Base-by-base conservation (phyloP, 2,888 invertebrate genomes). In the Scaptodrosophila latifasciaeformis region DNA sequence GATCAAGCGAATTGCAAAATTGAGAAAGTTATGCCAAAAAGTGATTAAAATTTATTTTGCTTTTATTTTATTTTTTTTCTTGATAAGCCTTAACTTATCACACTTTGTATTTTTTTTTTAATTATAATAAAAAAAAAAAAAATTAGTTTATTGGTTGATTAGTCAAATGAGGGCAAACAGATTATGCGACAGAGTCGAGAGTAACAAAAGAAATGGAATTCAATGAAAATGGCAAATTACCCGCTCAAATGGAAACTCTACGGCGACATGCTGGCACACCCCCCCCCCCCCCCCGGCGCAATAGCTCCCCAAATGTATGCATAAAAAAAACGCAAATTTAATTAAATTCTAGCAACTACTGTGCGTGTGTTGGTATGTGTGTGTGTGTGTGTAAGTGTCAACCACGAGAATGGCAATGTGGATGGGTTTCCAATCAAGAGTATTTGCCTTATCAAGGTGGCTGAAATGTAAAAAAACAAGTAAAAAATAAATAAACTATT, bases 341-440 rank as follows among this genome's bases (percentile, higher is more conserved):
- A 76, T 71, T 72, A 67, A 70, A 72, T n/a, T n/a, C 65, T 62
- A 27, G 5, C 9, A 6, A 9, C 27, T 27, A 27, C 5, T n/a
- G n/a, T n/a, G n/a, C n/a, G n/a, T n/a, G n/a, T n/a, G n/a, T n/a
- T n/a, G n/a, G n/a, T n/a, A n/a, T 27, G 5, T 27, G 9, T 6
- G 9, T 27, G 27, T 27, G 9, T 27, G 27, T 27, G 9, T 27
- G 27, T 27, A 27, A 6, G 27, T 27, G 27, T 27, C n/a, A n/a
- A n/a, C n/a, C n/a, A n/a, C n/a, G n/a, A n/a, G n/a, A n/a, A n/a
- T n/a, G n/a, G 47, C 37, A 56, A 65, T 70, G 67, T 58, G 63
- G 65, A 72, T 72, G 77, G 67, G 59, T 77, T 77, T 72, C 63
- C 71, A 72, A 72, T 72, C 74, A 63, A 44, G 29, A 34, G 6